A percentile compares a stretch with the other conserved stretches of the same genome.
These are phyloP conservation scores for Bradynema listronoti DNA, from an alignment of 1,140 invertebrate species.

Conservation along the genomic window DNA sequence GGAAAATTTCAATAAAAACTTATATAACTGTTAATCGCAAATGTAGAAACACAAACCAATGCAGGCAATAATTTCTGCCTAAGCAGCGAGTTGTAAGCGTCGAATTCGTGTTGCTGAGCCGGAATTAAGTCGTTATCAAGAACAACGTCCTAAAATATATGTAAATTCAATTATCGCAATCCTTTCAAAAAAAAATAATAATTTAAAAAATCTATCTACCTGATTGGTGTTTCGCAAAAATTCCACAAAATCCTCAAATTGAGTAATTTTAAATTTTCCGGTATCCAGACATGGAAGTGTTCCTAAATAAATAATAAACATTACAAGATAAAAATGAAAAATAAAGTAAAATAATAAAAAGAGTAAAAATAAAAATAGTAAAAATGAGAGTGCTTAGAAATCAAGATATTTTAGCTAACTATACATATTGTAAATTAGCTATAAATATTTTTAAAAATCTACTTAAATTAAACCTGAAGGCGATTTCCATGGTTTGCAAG, in stretches of 20 bases:
- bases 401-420: no score
- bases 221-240: constrained; percentile 35
- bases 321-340: no score
- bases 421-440: not conserved
- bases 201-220: constrained; percentile 9
- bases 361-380: no score
- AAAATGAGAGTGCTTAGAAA: no score
- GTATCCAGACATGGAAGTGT: constrained; percentile 26
- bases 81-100: constrained; percentile 21
- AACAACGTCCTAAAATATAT: constrained; percentile 21
- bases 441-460: not conserved
- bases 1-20: not conserved
- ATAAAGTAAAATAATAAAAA: no score
- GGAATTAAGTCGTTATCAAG: constrained; percentile 26
- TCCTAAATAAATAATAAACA: no score
- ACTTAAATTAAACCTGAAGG: constrained; percentile 19
- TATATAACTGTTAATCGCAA: not conserved
- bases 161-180: not conserved
- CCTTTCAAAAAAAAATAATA: not conserved
- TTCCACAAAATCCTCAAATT: constrained; percentile 33
- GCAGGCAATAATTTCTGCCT: constrained; percentile 28
- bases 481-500: constrained; percentile 26
- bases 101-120: constrained; percentile 25
- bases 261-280: constrained; percentile 18
- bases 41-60: constrained; percentile 9